Evolutionary conservation across 2,113 vertebrate species (phyloP), one percentile per base, ranked within the genome.

Genomic region (Oncorhynchus tshawytscha): DNA sequence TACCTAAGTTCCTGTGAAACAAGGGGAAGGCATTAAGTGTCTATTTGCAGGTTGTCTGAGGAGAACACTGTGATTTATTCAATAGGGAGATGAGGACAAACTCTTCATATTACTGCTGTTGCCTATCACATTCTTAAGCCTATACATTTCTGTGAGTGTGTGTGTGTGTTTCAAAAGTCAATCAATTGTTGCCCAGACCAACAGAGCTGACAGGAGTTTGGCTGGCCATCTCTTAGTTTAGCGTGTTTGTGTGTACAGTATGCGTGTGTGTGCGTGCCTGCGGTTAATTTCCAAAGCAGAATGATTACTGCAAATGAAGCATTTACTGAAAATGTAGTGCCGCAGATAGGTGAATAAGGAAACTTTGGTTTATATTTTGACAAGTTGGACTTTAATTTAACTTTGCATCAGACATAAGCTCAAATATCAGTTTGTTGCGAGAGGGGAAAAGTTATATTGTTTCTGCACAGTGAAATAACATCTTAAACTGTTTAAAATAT

Each of bases 381-480:
- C 15, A 67, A 67, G 64, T 82, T 70, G 60, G 67, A 24, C 22
- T 74, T 79, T 81, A 79, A 77, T 81, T 77, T 73, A 77, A 45
- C 76, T 76, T n/a, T 24, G 74, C 16, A 76, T 71, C 78, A 71
- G 27, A 75, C 73, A 75, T 85, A 71, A 75, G 62, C 22, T 25
- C 8, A 20, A 31, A 39, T 39, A 48, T 49, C 18, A 1, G n/a
- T 34, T 8, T 78, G 73, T 67, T 69, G 73, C 70, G 70, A 67
- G 67, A 66, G n/a, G 39, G 24, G 34, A 74, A 48, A 73, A 59
- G 69, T 31, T 65, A 27, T 27, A 68, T 62, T 29, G 70, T 71
- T 11, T 39, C 29, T 64, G 64, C 39, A 66, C 51, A 60, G 31
- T 20, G 7, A 18, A 20, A 77, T 66, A 51, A 67, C 70, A 71